These are phyloP conservation scores for Leucophenga montana DNA, from an alignment of 2,888 invertebrate species.

Conservation along the genomic window DNA sequence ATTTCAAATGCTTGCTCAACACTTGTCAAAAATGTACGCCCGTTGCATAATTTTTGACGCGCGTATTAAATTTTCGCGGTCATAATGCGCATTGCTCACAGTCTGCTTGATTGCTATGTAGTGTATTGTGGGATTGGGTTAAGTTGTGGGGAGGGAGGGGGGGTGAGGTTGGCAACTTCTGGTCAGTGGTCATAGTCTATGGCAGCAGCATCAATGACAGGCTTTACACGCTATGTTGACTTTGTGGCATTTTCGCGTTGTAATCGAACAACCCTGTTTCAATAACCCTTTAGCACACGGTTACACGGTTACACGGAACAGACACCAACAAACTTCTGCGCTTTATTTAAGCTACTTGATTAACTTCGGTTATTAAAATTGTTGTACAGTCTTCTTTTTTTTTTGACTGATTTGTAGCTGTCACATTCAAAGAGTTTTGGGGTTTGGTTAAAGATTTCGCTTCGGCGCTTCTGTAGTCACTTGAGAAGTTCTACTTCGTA, in stretches of 20 bases:
- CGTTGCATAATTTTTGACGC: conserved; percentile 55
- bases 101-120: conserved; percentile 3
- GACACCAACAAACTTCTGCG: too few species aligned
- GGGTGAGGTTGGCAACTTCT: too few species aligned
- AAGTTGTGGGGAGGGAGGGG: too few species aligned
- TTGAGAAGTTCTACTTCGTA: neutral
- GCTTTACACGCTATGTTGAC: conserved; percentile 39
- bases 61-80: conserved; percentile 67
- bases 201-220: conserved; percentile 46
- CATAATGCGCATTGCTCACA: conserved; percentile 20
- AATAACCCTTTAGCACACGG: conserved; percentile 15
- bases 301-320: neutral
- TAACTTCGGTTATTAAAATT: conserved; percentile 55
- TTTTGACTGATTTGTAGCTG: conserved; percentile 25
- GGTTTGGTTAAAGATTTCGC: neutral
- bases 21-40: conserved; percentile 46
- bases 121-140: conserved; percentile 38
- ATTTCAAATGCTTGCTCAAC: conserved; percentile 58
- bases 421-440: neutral
- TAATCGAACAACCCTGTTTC: conserved; percentile 21
- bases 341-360: conserved; percentile 9
- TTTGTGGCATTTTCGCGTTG: conserved; percentile 28
- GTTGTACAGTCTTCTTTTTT: conserved; percentile 7
- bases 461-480: neutral
- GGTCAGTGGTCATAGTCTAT: conserved; percentile 46